Evolutionary conservation across 2,888 invertebrate species (phyloP).

Genomic region (Craniophora ligustri): DNA sequence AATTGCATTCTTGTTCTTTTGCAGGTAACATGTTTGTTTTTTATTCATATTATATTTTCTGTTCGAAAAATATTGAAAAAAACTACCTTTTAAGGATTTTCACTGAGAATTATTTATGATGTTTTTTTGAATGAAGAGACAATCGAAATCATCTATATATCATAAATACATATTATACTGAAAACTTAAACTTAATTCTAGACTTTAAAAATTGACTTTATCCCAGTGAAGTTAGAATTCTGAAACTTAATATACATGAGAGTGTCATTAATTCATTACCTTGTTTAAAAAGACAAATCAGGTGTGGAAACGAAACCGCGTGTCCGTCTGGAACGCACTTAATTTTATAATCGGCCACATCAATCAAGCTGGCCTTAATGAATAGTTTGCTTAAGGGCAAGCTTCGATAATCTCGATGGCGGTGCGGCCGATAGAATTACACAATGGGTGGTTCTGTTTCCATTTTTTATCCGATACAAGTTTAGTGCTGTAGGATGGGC

Average conservation of each 20-base stretch:
- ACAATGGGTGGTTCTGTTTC: slow-evolving; percentile 65
- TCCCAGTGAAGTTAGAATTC: too few relatives aligned
- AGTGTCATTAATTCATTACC: slow-evolving; percentile 47
- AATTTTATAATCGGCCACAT: slow-evolving; percentile 72
- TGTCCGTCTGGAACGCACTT: slow-evolving; percentile 57
- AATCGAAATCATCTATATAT: too few relatives aligned
- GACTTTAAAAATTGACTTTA: too few relatives aligned
- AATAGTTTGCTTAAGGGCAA: slow-evolving; percentile 77
- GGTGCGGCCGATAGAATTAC: slow-evolving; percentile 67
- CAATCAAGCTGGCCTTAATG: slow-evolving; percentile 79
- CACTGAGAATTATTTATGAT: too few relatives aligned
- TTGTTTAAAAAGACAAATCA: slow-evolving; percentile 53
- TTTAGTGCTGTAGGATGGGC: slow-evolving; percentile 42
- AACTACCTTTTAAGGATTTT: too few relatives aligned
- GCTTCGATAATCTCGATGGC: slow-evolving; percentile 70
- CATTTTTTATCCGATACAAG: slow-evolving; percentile 57
- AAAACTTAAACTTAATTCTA: too few relatives aligned
- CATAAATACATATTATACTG: too few relatives aligned
- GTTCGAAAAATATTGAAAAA: too few relatives aligned
- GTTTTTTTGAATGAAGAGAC: too few relatives aligned
- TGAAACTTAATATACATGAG: slow-evolving; percentile 8
- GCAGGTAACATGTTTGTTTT: background rate
- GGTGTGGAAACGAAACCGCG: slow-evolving; percentile 53
- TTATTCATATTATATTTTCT: background rate
- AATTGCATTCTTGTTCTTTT: background rate